Evolutionary conservation across 2,113 vertebrate genomes (phyloP).

Genomic region (Sturnira hondurensis): DNA sequence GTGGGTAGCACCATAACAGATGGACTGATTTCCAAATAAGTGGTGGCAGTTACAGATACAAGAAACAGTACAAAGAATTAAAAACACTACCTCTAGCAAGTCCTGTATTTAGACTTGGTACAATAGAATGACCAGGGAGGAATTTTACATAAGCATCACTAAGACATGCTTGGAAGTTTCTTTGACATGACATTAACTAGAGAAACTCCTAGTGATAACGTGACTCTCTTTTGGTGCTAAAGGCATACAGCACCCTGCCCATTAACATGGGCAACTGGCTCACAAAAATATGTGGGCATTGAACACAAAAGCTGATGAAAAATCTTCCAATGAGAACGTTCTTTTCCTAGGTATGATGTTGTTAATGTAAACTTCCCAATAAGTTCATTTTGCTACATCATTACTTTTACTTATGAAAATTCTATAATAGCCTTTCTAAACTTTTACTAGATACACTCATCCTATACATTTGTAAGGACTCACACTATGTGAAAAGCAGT

Average conservation of each 20-base stretch:
- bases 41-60: background rate
- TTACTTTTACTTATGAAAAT: conserved; percentile 18
- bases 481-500: background rate
- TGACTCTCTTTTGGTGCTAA: background rate
- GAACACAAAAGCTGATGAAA: background rate
- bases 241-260: background rate
- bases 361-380: background rate
- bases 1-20: background rate
- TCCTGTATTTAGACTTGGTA: background rate
- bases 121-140: background rate
- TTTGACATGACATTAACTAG: background rate
- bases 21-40: background rate
- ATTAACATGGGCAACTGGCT: background rate
- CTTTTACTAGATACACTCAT: background rate
- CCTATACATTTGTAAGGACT: background rate
- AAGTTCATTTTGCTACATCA: background rate
- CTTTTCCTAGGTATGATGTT: background rate
- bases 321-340: background rate
- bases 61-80: background rate
- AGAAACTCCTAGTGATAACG: background rate
- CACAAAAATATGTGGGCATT: background rate
- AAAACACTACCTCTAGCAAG: background rate
- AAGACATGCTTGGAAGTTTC: background rate
- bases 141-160: background rate
- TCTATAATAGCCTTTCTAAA: background rate